Evolutionary conservation across 1,140 invertebrate genomes (phyloP), one percentile per base, ranked within the genome.

Genomic region (Drosophila willistoni): DNA sequence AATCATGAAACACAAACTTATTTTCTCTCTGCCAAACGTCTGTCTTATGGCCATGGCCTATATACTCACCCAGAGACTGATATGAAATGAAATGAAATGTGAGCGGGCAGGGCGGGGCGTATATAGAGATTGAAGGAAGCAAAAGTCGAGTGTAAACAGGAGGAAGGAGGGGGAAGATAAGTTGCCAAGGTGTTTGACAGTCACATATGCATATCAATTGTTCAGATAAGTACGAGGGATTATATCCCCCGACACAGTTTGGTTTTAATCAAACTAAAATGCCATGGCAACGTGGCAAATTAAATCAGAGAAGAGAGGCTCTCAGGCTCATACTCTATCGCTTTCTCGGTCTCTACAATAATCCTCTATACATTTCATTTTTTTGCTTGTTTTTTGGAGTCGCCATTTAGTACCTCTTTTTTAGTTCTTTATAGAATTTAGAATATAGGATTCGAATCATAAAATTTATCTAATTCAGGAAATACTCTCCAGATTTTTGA

Each of bases 241-340:
- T 70, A 76, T 59, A 41, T 22, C 66, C 60, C n/a, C 29, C 10
- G 57, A 66, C 73, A 76, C 64, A 72, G 69, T 60, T 44, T 72
- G 66, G 76, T 87, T 87, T 87, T 87, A 87, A 87, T 87, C 84
- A 89, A 87, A 87, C 84, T 87, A 89, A 87, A 89, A 89, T 89
- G 74, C 66, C 67, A 22, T 74, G 77, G 77, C 73, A 87, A 80
- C 76, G 19, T 59, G 14, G 36, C 25, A 71, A 55, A 47, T 59
- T 54, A 17, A 81, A 70, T 59, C 66, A 51, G 19, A 44, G 14
- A 44, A 44, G 7, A 44, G 14, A 44, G 19, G 17, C 17, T 22
- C 44, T 51, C 44, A 51, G 44, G 17, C 44, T 39, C 36, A 12
- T 12, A 12, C 36, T 39, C 36, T 39, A 0, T 39, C 36, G 2